Percentiles rank a stretch among this genome's conserved stretches.
Conservation (phyloP, 2,888 invertebrate species). For the Synergus itoensis region DNA sequence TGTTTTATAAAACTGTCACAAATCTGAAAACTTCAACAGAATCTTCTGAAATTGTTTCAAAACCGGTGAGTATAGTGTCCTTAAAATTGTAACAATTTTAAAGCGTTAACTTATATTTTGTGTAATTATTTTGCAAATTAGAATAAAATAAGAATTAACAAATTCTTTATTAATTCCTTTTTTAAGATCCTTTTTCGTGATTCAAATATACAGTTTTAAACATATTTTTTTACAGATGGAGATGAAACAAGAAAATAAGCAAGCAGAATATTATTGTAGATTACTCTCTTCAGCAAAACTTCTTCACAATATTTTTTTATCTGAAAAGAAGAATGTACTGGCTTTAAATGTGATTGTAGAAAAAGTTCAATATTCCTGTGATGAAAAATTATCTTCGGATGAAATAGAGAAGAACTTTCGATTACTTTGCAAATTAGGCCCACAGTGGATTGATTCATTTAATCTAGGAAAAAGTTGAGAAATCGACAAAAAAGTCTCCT, state of each 20-base stretch:
- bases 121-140: no score
- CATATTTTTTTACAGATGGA: slow-evolving; percentile 44
- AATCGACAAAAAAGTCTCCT: slow-evolving; percentile 2
- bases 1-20: not conserved
- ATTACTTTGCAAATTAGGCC: slow-evolving; percentile 85
- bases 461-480: slow-evolving; percentile 1
- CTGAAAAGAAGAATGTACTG: slow-evolving; percentile 91
- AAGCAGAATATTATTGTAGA: slow-evolving; percentile 86
- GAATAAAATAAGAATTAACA: no score
- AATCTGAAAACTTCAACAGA: not conserved
- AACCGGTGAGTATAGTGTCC: not conserved
- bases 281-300: slow-evolving; percentile 92
- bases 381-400: slow-evolving; percentile 83
- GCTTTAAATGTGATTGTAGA: slow-evolving; percentile 86
- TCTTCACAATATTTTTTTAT: slow-evolving; percentile 90
- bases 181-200: not conserved
- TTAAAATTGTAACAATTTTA: slow-evolving; percentile 31
- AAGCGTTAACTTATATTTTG: no score
- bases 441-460: slow-evolving; percentile 85
- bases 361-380: slow-evolving; percentile 89
- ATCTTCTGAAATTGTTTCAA: not conserved
- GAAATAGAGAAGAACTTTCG: slow-evolving; percentile 89
- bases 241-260: slow-evolving; percentile 79
- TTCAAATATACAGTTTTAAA: not conserved
- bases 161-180: not conserved